Evolutionary conservation across 2,113 vertebrate genomes (phyloP).

Genomic region (Cochlearius cochlearius): DNA sequence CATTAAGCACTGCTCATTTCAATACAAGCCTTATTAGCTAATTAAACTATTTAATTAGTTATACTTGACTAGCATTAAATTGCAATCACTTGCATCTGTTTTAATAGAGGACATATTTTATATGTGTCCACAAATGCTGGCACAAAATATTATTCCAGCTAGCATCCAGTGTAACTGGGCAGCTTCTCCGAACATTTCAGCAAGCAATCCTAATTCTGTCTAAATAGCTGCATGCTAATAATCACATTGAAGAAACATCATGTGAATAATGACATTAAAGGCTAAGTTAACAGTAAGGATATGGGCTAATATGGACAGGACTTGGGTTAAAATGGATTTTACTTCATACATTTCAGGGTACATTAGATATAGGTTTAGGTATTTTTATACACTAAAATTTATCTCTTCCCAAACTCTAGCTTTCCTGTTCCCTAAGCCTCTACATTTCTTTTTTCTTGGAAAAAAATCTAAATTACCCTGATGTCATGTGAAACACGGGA

Average conservation of each 20-base stretch:
- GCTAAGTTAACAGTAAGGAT: neutral
- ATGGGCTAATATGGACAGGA: neutral
- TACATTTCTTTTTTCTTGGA: neutral
- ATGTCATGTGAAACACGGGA: neutral
- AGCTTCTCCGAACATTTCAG: neutral
- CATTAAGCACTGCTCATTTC: conserved; percentile 31
- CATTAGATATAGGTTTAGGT: neutral
- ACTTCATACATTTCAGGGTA: neutral
- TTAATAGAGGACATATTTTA: neutral
- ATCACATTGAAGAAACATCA: neutral
- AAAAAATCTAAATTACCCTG: neutral
- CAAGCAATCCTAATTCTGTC: neutral
- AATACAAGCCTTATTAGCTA: conserved; percentile 52
- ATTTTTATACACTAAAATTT: neutral
- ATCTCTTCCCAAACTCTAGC: neutral
- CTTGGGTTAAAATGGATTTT: conserved; percentile 13
- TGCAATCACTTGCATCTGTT: conserved; percentile 40
- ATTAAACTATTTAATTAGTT: conserved; percentile 61
- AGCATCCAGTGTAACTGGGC: neutral
- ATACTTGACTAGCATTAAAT: conserved; percentile 47
- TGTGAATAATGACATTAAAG: neutral
- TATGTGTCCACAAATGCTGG: neutral
- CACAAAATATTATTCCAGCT: neutral
- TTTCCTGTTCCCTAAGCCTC: neutral
- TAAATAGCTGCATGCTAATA: conserved; percentile 4